phyloP scores from a whole-genome alignment of 2,888 invertebrate genomes.

The Nomada hirtipes region DNA sequence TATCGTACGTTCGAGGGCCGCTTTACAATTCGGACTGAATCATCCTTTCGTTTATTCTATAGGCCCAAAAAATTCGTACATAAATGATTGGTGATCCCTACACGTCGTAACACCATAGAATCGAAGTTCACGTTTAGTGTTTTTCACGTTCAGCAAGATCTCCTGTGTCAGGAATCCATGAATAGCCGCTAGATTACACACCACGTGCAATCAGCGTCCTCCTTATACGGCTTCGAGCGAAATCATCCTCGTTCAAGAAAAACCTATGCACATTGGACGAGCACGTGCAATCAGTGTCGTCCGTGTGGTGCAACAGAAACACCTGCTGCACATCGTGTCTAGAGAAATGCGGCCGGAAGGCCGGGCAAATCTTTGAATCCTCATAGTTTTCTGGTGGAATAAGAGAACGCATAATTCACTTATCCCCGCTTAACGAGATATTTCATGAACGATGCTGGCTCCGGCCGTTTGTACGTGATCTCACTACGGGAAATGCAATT shows the following conservation, averaged over 20 bases:
- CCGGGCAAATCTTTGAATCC: too few relatives aligned
- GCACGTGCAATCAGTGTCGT: slow-evolving; percentile 8
- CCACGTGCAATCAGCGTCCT: slow-evolving; percentile 17
- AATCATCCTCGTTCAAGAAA: slow-evolving; percentile 16
- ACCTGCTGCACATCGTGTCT: not conserved
- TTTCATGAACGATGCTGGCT: too few relatives aligned
- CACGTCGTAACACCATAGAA: too few relatives aligned
- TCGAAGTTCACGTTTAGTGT: not conserved
- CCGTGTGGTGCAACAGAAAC: not conserved
- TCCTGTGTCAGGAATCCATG: slow-evolving; percentile 1
- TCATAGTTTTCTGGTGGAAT: too few relatives aligned
- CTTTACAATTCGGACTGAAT: too few relatives aligned
- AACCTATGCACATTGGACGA: slow-evolving; percentile 1
- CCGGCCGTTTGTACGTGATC: not conserved
- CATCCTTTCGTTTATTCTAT: too few relatives aligned
- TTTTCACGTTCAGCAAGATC: not conserved
- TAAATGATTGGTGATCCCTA: too few relatives aligned
- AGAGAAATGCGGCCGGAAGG: too few relatives aligned
- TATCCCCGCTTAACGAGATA: too few relatives aligned
- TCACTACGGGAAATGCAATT: not conserved
- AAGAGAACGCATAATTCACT: too few relatives aligned
- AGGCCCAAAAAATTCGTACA: too few relatives aligned
- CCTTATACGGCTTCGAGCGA: slow-evolving; percentile 20
- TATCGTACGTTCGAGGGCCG: too few relatives aligned
- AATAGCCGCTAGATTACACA: slow-evolving; percentile 26